Conservation (phyloP, 2,888 invertebrate species). For the Drosophila affinis region DNA sequence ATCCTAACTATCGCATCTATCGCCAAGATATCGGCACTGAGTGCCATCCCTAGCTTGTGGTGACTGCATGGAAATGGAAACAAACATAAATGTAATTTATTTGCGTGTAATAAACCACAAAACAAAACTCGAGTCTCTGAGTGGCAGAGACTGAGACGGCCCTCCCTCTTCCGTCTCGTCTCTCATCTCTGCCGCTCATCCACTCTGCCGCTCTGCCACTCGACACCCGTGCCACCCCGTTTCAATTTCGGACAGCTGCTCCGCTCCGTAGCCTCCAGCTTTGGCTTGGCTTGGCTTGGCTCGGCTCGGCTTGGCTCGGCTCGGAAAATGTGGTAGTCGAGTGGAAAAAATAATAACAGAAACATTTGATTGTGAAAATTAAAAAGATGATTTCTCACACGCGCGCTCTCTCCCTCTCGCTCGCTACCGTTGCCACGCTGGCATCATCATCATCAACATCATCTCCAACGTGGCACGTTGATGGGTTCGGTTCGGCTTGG, state of each 20-base stretch:
- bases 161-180: conserved; percentile 1
- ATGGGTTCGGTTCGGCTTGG: conserved; percentile 20
- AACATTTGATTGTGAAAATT: conserved; percentile 78
- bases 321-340: conserved; percentile 41
- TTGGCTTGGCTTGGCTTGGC: conserved; percentile 3
- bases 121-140: conserved; percentile 57
- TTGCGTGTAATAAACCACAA: conserved; percentile 80
- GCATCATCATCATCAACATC: conserved; percentile 30
- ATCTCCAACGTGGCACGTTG: conserved; percentile 25
- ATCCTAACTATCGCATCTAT: not conserved
- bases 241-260: conserved; percentile 50
- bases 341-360: conserved; percentile 53
- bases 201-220: not conserved
- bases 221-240: conserved; percentile 30
- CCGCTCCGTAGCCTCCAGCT: conserved; percentile 32
- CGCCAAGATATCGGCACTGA: not conserved
- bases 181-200: not conserved
- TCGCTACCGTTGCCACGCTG: conserved; percentile 35
- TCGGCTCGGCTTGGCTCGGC: conserved; percentile 1
- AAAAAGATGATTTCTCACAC: conserved; percentile 79
- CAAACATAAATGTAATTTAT: conserved; percentile 78
- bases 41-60: conserved; percentile 17
- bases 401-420: conserved; percentile 30
- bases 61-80: conserved; percentile 56
- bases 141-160: conserved; percentile 24